Conservation (phyloP, 2,113 vertebrate species). For the Clarias batrachus region DNA sequence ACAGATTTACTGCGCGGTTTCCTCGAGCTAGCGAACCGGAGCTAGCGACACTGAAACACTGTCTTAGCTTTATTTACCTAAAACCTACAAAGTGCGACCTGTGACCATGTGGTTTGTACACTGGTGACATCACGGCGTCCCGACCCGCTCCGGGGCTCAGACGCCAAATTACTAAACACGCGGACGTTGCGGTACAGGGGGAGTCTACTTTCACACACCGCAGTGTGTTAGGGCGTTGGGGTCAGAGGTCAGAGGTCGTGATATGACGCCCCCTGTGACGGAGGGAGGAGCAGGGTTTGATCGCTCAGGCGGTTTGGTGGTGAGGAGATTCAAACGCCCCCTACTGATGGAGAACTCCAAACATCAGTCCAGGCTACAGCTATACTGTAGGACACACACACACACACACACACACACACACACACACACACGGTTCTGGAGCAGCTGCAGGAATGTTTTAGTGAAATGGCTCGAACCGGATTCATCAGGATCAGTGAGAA, state of each 20-base stretch:
- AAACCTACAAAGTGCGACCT: conserved; percentile 39
- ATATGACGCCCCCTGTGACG: too few species aligned
- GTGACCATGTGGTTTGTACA: background rate
- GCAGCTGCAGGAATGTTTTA: background rate
- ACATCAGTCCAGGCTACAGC: background rate
- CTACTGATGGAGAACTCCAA: background rate
- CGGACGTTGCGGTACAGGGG: too few species aligned
- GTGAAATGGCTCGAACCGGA: background rate
- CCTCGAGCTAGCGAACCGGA: conserved; percentile 27
- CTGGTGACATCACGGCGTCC: background rate
- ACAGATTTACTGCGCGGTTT: background rate
- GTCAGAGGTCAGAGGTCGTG: too few species aligned
- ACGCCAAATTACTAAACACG: too few species aligned
- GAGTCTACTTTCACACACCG: too few species aligned
- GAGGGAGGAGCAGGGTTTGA: too few species aligned
- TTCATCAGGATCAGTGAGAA: too few species aligned
- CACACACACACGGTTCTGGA: background rate
- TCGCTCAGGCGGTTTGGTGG: too few species aligned
- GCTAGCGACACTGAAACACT: conserved; percentile 44
- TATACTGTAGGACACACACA: background rate
- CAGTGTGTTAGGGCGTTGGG: too few species aligned
- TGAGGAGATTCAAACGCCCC: too few species aligned
- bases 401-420: background rate
- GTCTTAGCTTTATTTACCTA: conserved; percentile 6
- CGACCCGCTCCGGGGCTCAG: background rate